A percentile compares a stretch with the other conserved stretches of the same genome.
Evolutionary conservation across 2,797 vertebrate species (phyloP).

Genomic region (Leucoraja ocellata): DNA sequence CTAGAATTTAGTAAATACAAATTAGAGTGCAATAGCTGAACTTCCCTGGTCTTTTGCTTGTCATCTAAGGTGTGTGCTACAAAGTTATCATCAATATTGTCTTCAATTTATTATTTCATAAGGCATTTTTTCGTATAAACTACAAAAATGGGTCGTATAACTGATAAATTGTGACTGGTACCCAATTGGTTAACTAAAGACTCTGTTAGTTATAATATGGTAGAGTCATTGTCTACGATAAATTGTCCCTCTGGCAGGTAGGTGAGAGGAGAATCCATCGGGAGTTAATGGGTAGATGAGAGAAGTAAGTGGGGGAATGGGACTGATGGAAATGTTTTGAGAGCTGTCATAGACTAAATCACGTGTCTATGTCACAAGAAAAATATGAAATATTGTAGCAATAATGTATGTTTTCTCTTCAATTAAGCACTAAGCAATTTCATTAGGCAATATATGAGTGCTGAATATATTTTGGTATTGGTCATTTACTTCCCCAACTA

Average conservation of each 20-base stretch:
- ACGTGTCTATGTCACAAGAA: no score
- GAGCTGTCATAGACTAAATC: no score
- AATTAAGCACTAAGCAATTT: not conserved
- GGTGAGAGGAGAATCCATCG: no score
- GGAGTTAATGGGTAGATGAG: no score
- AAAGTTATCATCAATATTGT: not conserved
- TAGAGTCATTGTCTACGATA: not conserved
- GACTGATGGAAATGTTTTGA: no score
- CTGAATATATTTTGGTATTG: conserved; percentile 20
- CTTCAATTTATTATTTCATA: not conserved
- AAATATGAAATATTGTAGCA: not conserved
- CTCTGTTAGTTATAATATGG: not conserved
- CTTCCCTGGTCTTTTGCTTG: not conserved
- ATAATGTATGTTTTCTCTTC: not conserved
- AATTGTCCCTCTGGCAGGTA: no score
- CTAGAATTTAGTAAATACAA: no score
- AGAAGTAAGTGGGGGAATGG: no score
- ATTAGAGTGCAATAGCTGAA: no score
- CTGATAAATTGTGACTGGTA: not conserved
- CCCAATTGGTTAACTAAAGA: not conserved
- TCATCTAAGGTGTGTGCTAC: not conserved
- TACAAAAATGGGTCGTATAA: not conserved
- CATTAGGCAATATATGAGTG: not conserved
- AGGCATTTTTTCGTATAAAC: not conserved
- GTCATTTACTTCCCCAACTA: not conserved